phyloP scores from a whole-genome alignment of 2,888 invertebrate species.

The Ethmia dodecea region DNA sequence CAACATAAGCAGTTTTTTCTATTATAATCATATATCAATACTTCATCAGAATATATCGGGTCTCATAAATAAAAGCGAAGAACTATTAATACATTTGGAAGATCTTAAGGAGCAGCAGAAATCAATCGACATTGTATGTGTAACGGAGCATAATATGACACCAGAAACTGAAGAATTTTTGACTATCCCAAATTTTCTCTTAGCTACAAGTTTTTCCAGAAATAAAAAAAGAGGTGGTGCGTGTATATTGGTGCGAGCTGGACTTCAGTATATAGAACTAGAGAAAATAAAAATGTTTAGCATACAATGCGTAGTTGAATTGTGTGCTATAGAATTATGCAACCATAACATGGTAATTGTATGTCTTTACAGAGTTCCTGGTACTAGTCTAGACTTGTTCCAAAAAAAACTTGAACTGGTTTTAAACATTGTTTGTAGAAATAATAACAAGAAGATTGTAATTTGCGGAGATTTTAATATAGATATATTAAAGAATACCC shows the following conservation, averaged over 20 bases:
- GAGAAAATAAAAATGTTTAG: not conserved
- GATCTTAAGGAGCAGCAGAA: constrained; percentile 1
- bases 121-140: constrained; percentile 11
- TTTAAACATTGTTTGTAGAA: not conserved
- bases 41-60: constrained; percentile 10
- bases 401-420: not conserved
- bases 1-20: constrained; percentile 11
- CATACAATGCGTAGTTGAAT: constrained; percentile 5
- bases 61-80: constrained; percentile 8
- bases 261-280: not conserved
- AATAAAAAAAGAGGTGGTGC: constrained; percentile 10
- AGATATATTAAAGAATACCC: constrained; percentile 2
- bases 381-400: not conserved
- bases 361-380: constrained; percentile 8
- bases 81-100: constrained; percentile 4
- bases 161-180: constrained; percentile 3
- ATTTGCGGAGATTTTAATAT: not conserved
- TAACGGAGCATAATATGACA: constrained; percentile 17
- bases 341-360: constrained; percentile 3
- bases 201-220: constrained; percentile 7
- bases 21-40: constrained; percentile 7
- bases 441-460: not conserved
- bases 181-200: constrained; percentile 3
- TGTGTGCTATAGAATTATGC: constrained; percentile 5
- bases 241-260: constrained; percentile 7